These are phyloP conservation scores for Anastrepha ludens DNA, from an alignment of 1,140 invertebrate genomes.

Conservation along the genomic window DNA sequence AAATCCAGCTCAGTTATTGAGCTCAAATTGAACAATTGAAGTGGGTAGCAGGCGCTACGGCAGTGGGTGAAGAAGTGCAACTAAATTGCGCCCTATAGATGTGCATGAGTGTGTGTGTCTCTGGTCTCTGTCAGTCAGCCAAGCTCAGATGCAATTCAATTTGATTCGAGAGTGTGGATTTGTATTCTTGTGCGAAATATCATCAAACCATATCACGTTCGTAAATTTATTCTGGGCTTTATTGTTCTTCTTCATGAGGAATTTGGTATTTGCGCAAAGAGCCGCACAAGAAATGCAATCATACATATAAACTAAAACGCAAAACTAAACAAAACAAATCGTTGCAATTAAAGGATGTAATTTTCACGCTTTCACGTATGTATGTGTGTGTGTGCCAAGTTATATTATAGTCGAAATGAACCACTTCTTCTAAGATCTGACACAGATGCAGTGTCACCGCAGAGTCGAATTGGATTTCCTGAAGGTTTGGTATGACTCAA, in stretches of 20 bases:
- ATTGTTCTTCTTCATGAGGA: not conserved
- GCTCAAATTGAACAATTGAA: slow-evolving; percentile 14
- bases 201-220: not conserved
- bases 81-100: not conserved
- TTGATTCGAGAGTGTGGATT: not conserved
- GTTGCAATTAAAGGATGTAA: too few species aligned
- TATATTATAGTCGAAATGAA: too few species aligned
- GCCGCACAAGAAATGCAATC: not conserved
- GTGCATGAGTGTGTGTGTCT: not conserved
- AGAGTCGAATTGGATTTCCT: too few species aligned
- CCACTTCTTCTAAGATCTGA: too few species aligned
- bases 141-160: not conserved
- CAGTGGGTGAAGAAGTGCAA: not conserved
- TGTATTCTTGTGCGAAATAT: not conserved
- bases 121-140: not conserved
- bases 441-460: too few species aligned
- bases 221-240: not conserved
- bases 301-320: not conserved
- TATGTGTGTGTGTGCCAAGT: too few species aligned
- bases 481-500: too few species aligned
- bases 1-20: not conserved
- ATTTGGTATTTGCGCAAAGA: not conserved
- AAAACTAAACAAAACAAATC: too few species aligned
- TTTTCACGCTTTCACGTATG: too few species aligned
- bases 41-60: not conserved